Percentiles rank a stretch among this genome's conserved stretches.
Evolutionary conservation across 1,140 invertebrate species (phyloP).

Genomic region (Solen grandis): DNA sequence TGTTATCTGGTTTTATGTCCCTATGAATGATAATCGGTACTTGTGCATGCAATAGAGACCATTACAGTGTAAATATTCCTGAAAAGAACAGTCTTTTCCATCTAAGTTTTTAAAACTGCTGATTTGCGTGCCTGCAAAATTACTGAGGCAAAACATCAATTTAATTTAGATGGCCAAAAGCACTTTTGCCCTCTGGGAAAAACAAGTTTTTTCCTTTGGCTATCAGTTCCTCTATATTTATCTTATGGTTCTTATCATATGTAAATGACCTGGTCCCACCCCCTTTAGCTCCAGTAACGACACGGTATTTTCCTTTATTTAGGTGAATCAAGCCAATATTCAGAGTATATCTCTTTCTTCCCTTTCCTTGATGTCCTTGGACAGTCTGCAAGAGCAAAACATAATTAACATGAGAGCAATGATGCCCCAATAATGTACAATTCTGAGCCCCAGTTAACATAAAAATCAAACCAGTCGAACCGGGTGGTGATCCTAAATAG

Average conservation of each 20-base stretch:
- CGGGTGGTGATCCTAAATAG: too few relatives aligned
- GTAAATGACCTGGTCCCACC: too few relatives aligned
- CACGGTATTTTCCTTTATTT: too few relatives aligned
- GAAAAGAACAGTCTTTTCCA: not conserved
- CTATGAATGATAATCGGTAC: constrained; percentile 48
- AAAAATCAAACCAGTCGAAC: not conserved
- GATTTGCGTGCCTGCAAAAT: too few relatives aligned
- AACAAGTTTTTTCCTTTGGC: too few relatives aligned
- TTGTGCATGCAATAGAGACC: constrained; percentile 29
- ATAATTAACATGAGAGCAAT: not conserved
- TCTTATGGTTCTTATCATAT: too few relatives aligned
- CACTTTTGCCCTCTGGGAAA: not conserved
- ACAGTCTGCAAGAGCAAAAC: too few relatives aligned
- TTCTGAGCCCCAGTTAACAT: not conserved
- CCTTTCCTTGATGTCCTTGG: too few relatives aligned
- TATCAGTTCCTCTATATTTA: too few relatives aligned
- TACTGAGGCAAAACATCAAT: not conserved
- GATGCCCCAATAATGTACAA: not conserved
- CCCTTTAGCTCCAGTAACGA: too few relatives aligned
- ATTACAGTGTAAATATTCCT: not conserved
- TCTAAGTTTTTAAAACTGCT: not conserved
- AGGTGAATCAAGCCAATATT: too few relatives aligned
- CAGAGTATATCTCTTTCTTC: too few relatives aligned
- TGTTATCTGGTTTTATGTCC: constrained; percentile 57
- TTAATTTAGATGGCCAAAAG: not conserved